Evolutionary conservation across 2,113 vertebrate species (phyloP).

Genomic region (Xenopus laevis): DNA sequence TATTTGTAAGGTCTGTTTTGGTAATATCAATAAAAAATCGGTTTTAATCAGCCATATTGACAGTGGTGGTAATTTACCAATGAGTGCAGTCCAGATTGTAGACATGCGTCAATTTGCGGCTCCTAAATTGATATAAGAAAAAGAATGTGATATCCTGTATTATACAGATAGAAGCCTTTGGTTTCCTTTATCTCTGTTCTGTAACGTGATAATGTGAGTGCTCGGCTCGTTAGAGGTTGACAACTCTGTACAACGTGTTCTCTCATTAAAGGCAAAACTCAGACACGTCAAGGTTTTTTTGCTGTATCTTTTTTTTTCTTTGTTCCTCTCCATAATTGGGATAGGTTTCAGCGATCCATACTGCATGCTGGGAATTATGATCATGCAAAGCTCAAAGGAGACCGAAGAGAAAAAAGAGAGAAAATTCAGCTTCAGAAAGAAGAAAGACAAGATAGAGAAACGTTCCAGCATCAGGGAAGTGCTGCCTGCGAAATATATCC

Average conservation of each 20-base stretch:
- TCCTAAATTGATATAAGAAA: no score
- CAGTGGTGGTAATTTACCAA: no score
- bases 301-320: background rate
- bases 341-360: slow-evolving; percentile 90
- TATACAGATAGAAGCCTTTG: no score
- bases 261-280: slow-evolving; percentile 10
- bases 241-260: background rate
- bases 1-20: no score
- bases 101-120: no score
- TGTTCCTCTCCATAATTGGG: background rate
- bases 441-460: slow-evolving; percentile 76
- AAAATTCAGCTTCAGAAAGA: slow-evolving; percentile 80
- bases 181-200: no score
- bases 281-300: background rate
- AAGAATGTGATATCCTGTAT: no score
- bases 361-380: slow-evolving; percentile 86
- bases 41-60: no score
- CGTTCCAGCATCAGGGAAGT: slow-evolving; percentile 72
- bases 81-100: no score
- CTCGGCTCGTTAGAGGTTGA: background rate
- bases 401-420: slow-evolving; percentile 74
- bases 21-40: no score
- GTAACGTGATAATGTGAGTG: no score
- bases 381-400: slow-evolving; percentile 69
- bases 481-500: slow-evolving; percentile 74